A percentile compares a stretch with the other conserved stretches of the same genome.
Evolutionary conservation across 2,797 vertebrate species (phyloP).

Genomic region (Buphagus erythrorhynchus): DNA sequence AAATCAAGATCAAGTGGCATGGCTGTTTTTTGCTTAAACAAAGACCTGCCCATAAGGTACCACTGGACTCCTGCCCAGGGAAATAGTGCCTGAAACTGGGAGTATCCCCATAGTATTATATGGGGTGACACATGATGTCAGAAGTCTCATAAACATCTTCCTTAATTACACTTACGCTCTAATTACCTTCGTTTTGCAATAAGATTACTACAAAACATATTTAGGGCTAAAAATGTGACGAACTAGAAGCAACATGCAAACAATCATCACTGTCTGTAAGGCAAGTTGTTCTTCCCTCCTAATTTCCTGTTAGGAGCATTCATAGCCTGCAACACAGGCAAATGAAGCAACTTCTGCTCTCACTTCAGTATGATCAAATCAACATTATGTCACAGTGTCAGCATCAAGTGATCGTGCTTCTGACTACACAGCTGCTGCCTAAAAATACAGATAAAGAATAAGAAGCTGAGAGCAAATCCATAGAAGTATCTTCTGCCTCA

Average conservation of each 20-base stretch:
- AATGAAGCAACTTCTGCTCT: background rate
- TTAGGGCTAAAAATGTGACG: background rate
- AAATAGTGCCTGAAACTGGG: background rate
- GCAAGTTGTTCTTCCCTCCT: background rate
- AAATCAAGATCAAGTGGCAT: background rate
- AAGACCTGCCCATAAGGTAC: background rate
- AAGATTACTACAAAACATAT: background rate
- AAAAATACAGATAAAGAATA: background rate
- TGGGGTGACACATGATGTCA: background rate
- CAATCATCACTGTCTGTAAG: background rate
- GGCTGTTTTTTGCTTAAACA: background rate
- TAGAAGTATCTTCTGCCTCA: background rate
- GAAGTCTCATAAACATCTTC: background rate
- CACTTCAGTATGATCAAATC: background rate
- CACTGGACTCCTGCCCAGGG: background rate
- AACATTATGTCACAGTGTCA: background rate
- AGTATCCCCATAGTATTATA: background rate
- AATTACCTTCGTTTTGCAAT: conserved; percentile 24
- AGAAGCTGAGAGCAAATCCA: background rate
- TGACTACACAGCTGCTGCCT: background rate
- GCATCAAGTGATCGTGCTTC: background rate
- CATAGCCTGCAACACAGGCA: background rate
- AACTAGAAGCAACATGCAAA: background rate
- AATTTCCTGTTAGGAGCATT: background rate
- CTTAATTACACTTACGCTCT: background rate